Evolutionary conservation across 2,888 invertebrate genomes (phyloP), one percentile per base, ranked within the genome.

Genomic region (Drosophila nr. fundita): DNA sequence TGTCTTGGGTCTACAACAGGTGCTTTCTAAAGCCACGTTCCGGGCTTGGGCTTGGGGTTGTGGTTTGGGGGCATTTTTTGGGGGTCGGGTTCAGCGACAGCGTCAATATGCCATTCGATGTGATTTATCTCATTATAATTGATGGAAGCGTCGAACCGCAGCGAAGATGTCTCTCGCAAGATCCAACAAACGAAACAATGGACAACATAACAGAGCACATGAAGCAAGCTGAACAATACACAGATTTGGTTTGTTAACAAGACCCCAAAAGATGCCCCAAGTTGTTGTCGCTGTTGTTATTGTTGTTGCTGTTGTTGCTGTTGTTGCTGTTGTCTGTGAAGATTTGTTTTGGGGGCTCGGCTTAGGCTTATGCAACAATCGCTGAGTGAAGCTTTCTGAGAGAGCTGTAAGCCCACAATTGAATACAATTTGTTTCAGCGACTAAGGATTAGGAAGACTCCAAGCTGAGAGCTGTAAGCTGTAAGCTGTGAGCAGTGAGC

Each of bases 51-150:
- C 32, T 32, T 32, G 32, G 30, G 62, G 75, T 42, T 13, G 21
- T 58, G 60, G 67, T 67, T 69, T 60, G 64, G 34, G 32, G 45
- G 76, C 24, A 45, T 45, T 76, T 48, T 60, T 60, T 50, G 27
- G 38, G 48, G n/a, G 38, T 49, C 32, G 64, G 57, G 60, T 52
- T 68, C 73, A 67, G 66, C 52, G 32, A 52, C 63, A 68, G 59
- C 61, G 68, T 68, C 78, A 75, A 78, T 64, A 58, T 74, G 86
- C 76, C 76, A 71, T 70, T 87, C 82, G 82, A 64, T 82, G 75
- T 86, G 90, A 86, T 88, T 80, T 86, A 90, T 88, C 89, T 69
- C 74, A 88, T 86, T 88, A 90, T 86, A 90, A 88, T 86, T 86
- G 87, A 86, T 90, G 90, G 74, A 76, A 75, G 73, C 49, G 58